Percentiles rank a stretch among this genome's conserved stretches.
Conservation (phyloP, 2,113 vertebrate species). For the Tinamus guttatus region DNA sequence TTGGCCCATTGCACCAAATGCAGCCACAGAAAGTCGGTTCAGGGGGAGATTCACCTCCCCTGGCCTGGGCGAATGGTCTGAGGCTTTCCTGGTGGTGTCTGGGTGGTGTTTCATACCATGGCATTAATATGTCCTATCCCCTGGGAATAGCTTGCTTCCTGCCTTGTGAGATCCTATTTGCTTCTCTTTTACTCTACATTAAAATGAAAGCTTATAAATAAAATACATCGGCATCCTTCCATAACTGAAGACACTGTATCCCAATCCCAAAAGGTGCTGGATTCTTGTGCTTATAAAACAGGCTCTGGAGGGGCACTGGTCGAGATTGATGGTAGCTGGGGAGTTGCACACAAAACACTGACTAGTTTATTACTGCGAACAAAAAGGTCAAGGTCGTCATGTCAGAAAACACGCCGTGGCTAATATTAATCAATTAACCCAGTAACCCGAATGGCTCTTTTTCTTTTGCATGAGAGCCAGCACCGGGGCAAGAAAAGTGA, state of each 20-base stretch:
- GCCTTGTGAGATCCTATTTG: not conserved
- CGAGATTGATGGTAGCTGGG: not conserved
- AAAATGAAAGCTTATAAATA: not conserved
- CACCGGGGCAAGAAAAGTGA: not conserved
- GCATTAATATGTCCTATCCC: not conserved
- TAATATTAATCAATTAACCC: constrained; percentile 65
- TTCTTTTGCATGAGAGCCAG: not conserved
- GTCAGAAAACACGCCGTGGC: constrained; percentile 8
- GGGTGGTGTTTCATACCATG: not conserved
- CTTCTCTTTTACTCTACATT: not conserved
- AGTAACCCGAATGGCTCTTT: constrained; percentile 4
- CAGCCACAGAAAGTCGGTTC: not conserved
- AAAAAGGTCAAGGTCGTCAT: constrained; percentile 12
- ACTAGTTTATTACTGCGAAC: constrained; percentile 31
- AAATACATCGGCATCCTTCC: not conserved
- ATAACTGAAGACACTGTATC: not conserved
- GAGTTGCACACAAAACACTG: not conserved
- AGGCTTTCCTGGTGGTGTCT: not conserved
- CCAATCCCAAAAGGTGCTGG: fast-evolving
- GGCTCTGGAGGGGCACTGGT: not conserved
- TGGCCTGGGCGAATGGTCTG: fast-evolving
- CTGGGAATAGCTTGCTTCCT: not conserved
- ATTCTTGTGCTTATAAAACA: not conserved
- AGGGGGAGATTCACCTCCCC: not conserved
- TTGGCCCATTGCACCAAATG: not conserved